These are phyloP conservation scores for Mycetomoellerius zeteki DNA, from an alignment of 1,140 invertebrate genomes.

Conservation along the genomic window DNA sequence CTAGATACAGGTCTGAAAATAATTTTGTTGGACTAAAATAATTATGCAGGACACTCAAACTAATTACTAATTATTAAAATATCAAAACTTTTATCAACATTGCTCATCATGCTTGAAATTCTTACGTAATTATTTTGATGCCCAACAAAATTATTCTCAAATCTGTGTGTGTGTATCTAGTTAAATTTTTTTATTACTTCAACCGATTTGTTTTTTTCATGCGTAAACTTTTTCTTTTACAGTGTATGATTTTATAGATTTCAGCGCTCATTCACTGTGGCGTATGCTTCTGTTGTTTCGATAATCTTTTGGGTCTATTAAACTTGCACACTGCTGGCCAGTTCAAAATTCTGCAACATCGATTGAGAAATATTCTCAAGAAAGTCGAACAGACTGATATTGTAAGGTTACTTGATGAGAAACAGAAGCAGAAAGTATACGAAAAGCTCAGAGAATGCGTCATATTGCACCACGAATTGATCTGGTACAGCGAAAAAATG, in stretches of 20 bases:
- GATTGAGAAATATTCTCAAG: slow-evolving; percentile 41
- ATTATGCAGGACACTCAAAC: too few species aligned
- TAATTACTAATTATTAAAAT: too few species aligned
- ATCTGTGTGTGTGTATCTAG: too few species aligned
- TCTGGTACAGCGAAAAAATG: slow-evolving; percentile 56
- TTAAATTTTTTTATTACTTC: too few species aligned
- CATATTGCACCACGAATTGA: slow-evolving; percentile 52
- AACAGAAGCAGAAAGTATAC: background rate
- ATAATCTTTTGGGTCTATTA: slow-evolving; percentile 65
- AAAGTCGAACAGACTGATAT: background rate
- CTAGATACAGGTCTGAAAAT: too few species aligned
- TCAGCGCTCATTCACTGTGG: slow-evolving; percentile 54
- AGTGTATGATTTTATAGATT: slow-evolving; percentile 40
- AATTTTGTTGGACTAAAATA: too few species aligned
- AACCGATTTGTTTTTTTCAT: too few species aligned
- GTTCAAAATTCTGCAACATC: slow-evolving; percentile 70
- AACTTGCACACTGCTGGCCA: slow-evolving; percentile 66
- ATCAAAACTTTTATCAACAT: too few species aligned
- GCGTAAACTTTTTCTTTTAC: background rate
- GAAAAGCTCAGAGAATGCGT: slow-evolving; percentile 63
- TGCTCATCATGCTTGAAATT: too few species aligned
- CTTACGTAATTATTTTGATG: too few species aligned
- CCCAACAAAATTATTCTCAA: too few species aligned
- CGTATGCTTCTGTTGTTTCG: slow-evolving; percentile 63
- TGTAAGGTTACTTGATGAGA: background rate